Conservation (phyloP, 1,140 invertebrate genomes). For the Brachionus paranguensis region DNA sequence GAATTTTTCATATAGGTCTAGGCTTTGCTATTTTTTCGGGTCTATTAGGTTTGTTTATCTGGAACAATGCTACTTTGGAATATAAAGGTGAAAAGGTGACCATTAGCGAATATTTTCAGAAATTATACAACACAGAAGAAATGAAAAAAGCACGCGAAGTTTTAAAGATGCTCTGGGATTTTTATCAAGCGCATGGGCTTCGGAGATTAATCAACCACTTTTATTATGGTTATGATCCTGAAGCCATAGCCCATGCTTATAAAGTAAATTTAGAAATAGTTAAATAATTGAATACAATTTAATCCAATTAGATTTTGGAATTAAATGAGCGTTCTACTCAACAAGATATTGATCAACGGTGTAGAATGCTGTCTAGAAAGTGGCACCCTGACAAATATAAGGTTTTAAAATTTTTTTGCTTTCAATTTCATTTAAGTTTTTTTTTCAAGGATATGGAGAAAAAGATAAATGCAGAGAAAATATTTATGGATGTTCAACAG, state of each 20-base stretch:
- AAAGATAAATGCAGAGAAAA: constrained; percentile 67
- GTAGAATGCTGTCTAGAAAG: constrained; percentile 73
- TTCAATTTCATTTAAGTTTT: not conserved
- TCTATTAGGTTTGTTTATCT: constrained; percentile 71
- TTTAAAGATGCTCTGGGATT: constrained; percentile 68
- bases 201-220: constrained; percentile 67
- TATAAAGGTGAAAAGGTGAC: constrained; percentile 79
- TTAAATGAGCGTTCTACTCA: constrained; percentile 70
- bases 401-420: constrained; percentile 44
- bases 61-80: constrained; percentile 79
- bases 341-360: constrained; percentile 73
- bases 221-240: constrained; percentile 72
- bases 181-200: constrained; percentile 72
- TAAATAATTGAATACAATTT: constrained; percentile 20
- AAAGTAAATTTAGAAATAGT: constrained; percentile 60
- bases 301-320: constrained; percentile 63
- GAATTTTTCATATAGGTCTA: constrained; percentile 57
- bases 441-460: constrained; percentile 49
- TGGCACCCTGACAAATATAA: constrained; percentile 86
- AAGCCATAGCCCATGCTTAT: constrained; percentile 80
- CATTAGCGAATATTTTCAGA: constrained; percentile 70
- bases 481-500: constrained; percentile 84
- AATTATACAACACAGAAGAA: constrained; percentile 80
- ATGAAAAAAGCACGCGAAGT: constrained; percentile 59
- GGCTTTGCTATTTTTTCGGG: constrained; percentile 66